Evolutionary conservation across 92 coral and sea anemone genomes (phyloP).

Genomic region (Actinernus sp.): DNA sequence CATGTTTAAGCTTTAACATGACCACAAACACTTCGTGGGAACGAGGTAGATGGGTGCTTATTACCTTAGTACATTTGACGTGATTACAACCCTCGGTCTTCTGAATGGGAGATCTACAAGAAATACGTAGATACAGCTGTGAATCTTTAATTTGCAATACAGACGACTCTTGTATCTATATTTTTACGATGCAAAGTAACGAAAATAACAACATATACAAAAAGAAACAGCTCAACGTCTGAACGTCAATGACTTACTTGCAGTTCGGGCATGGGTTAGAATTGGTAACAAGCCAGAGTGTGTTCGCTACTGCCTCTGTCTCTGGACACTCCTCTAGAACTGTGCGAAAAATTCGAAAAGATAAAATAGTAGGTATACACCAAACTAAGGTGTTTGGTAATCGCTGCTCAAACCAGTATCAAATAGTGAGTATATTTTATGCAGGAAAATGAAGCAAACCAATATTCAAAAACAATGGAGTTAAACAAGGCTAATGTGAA

Average conservation of each 20-base stretch:
- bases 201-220: background rate
- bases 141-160: background rate
- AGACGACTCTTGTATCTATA: background rate
- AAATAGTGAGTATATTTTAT: no score
- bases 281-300: slow-evolving; percentile 97
- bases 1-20: no score
- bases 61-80: slow-evolving; percentile 95
- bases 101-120: slow-evolving; percentile 89
- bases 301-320: slow-evolving; percentile 91
- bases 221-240: no score
- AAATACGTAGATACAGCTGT: background rate
- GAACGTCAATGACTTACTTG: slow-evolving; percentile 81
- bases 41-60: background rate
- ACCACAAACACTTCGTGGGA: background rate
- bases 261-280: slow-evolving; percentile 98
- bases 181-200: background rate
- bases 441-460: no score
- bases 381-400: no score
- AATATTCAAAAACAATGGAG: no score
- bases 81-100: slow-evolving; percentile 99
- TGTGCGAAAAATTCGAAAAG: slow-evolving; percentile 8
- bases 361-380: no score
- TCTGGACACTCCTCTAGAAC: slow-evolving; percentile 95
- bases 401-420: no score
- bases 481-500: no score